phyloP scores from a whole-genome alignment of 2,797 vertebrate genomes.

The Labeo calbasu region DNA sequence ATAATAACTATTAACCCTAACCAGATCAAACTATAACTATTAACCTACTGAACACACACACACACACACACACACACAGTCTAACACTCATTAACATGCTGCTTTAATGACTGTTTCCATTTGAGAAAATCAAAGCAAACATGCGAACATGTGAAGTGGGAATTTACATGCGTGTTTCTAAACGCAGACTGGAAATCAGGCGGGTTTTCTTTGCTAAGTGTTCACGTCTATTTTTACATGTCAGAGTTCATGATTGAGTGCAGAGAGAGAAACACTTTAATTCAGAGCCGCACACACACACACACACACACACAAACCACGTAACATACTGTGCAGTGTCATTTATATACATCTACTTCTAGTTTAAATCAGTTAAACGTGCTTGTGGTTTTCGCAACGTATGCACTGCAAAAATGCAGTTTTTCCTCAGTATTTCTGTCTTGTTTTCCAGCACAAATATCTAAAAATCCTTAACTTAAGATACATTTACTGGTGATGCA shows the following conservation, averaged over 20 bases:
- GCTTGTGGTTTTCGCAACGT: neutral
- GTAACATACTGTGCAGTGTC: neutral
- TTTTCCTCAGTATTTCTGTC: neutral
- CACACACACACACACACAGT: conserved; percentile 41
- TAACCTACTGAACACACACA: conserved; percentile 56
- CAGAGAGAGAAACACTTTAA: conserved; percentile 76
- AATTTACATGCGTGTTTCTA: conserved; percentile 70
- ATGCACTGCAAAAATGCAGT: too few relatives aligned
- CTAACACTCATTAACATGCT: conserved; percentile 75
- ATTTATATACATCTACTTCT: neutral
- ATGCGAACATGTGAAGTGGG: conserved; percentile 69
- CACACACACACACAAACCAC: conserved; percentile 51
- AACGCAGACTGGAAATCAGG: conserved; percentile 74
- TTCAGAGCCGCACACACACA: conserved; percentile 58
- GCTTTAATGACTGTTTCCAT: conserved; percentile 77
- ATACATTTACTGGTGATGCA: too few relatives aligned
- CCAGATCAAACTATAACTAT: too few relatives aligned
- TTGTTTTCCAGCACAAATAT: neutral
- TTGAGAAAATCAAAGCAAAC: conserved; percentile 79
- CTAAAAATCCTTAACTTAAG: too few relatives aligned
- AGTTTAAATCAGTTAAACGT: neutral
- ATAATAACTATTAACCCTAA: too few relatives aligned
- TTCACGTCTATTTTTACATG: conserved; percentile 79
- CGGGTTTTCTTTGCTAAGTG: conserved; percentile 84
- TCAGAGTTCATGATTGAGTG: conserved; percentile 80